Percentiles rank a stretch among this genome's conserved stretches.
These are phyloP conservation scores for Liparis tanakae DNA, from an alignment of 2,797 vertebrate genomes.

Conservation along the genomic window DNA sequence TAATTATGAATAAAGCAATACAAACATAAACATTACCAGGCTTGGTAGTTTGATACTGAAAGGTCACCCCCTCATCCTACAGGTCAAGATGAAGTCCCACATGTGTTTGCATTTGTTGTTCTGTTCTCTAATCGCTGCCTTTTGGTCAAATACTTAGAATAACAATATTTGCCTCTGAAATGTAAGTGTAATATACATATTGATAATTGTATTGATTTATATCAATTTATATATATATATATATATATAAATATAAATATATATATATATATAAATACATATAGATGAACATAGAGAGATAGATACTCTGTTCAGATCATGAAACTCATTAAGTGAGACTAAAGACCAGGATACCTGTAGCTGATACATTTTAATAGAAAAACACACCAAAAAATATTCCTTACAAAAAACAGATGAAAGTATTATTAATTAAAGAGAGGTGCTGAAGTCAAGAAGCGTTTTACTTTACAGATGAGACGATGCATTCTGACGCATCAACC, in stretches of 20 bases:
- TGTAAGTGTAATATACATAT: neutral
- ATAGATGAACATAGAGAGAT: too few relatives aligned
- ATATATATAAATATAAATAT: too few relatives aligned
- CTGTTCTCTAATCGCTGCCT: neutral
- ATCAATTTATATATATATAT: too few relatives aligned
- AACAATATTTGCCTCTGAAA: neutral
- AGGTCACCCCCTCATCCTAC: neutral
- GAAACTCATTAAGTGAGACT: neutral
- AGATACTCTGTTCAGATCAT: conserved; percentile 1
- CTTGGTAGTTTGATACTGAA: neutral
- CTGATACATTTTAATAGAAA: conserved; percentile 56
- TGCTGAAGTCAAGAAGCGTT: neutral
- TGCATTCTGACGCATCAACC: conserved; percentile 22
- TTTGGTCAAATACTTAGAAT: neutral
- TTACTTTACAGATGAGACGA: conserved; percentile 26
- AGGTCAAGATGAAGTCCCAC: neutral
- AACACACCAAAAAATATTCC: conserved; percentile 14
- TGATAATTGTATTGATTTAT: too few relatives aligned
- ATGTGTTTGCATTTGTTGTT: neutral
- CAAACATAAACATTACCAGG: neutral
- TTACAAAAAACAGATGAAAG: neutral
- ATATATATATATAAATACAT: too few relatives aligned
- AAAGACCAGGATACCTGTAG: neutral
- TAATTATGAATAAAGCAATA: neutral
- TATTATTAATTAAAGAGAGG: conserved; percentile 12